Percentiles rank a stretch among this genome's conserved stretches.
Evolutionary conservation across 2,113 vertebrate genomes (phyloP).

Genomic region (Stigmatopora argus): DNA sequence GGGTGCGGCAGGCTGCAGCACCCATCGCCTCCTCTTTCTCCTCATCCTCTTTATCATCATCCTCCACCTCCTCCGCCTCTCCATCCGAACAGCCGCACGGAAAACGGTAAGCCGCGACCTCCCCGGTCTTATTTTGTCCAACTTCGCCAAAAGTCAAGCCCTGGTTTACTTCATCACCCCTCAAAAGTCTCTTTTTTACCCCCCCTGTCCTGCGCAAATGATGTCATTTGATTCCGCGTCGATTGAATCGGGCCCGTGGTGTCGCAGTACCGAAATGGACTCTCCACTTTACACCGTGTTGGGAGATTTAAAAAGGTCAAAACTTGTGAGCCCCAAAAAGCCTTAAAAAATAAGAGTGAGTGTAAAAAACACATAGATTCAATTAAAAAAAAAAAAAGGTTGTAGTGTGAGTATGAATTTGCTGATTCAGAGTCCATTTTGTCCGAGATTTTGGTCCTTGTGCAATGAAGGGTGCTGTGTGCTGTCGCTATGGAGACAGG

Average conservation of each 20-base stretch:
- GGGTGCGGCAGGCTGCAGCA: constrained; percentile 37
- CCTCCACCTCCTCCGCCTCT: background rate
- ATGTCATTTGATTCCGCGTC: constrained; percentile 35
- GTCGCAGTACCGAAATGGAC: constrained; percentile 52
- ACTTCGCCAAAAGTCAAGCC: constrained; percentile 33
- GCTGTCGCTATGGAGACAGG: constrained; percentile 69
- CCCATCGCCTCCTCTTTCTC: constrained; percentile 23
- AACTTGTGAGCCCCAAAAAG: background rate
- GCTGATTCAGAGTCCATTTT: constrained; percentile 20
- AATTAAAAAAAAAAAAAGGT: background rate
- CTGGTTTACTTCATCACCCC: constrained; percentile 6
- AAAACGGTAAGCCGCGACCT: constrained; percentile 54
- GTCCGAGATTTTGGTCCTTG: constrained; percentile 27
- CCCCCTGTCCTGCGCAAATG: constrained; percentile 10
- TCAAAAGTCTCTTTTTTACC: constrained; percentile 8
- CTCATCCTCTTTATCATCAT: background rate
- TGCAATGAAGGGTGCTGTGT: constrained; percentile 50
- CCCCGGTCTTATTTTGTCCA: constrained; percentile 21
- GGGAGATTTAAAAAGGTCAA: background rate
- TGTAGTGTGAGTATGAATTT: constrained; percentile 1
- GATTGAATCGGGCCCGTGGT: constrained; percentile 47
- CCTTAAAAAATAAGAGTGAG: background rate
- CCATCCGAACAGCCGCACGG: constrained; percentile 30
- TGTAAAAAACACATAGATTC: background rate
- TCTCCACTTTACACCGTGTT: background rate